A percentile compares a stretch with the other conserved stretches of the same genome.
Evolutionary conservation across 2,113 vertebrate genomes (phyloP).

Genomic region (Ellobius talpinus): DNA sequence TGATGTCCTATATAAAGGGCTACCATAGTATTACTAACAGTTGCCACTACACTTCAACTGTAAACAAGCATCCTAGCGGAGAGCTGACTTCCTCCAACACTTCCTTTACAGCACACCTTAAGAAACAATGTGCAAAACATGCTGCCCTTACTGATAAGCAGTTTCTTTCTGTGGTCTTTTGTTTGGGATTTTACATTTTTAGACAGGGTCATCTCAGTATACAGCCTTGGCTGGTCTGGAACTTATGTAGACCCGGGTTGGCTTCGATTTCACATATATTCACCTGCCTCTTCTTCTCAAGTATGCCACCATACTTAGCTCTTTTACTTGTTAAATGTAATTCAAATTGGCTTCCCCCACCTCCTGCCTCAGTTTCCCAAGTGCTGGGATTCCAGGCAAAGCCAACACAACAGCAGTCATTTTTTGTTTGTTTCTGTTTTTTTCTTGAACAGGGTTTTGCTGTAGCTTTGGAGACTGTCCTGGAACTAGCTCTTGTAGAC

Average conservation of each 20-base stretch:
- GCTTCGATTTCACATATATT: neutral
- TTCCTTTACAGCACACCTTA: conserved; percentile 47
- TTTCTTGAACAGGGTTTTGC: no score
- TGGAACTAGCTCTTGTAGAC: no score
- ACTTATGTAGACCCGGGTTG: neutral
- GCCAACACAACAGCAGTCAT: neutral
- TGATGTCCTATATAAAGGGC: conserved; percentile 56
- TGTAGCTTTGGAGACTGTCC: no score
- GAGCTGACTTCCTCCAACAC: conserved; percentile 46
- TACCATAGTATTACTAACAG: conserved; percentile 31
- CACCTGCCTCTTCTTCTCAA: neutral
- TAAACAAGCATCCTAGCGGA: conserved; percentile 46
- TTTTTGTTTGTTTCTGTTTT: neutral
- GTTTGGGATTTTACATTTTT: neutral
- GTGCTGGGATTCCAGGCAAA: neutral
- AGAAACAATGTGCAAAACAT: conserved; percentile 50
- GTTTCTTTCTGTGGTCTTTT: neutral
- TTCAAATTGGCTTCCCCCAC: neutral
- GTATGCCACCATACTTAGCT: neutral
- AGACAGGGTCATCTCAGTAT: neutral
- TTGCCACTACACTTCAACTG: conserved; percentile 64
- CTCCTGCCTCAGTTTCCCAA: neutral
- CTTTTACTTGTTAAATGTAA: neutral
- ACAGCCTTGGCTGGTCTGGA: neutral
- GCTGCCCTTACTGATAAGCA: conserved; percentile 38